Evolutionary conservation across 1,140 invertebrate genomes (phyloP), one percentile per base, ranked within the genome.

Genomic region (Aphelinus certus): DNA sequence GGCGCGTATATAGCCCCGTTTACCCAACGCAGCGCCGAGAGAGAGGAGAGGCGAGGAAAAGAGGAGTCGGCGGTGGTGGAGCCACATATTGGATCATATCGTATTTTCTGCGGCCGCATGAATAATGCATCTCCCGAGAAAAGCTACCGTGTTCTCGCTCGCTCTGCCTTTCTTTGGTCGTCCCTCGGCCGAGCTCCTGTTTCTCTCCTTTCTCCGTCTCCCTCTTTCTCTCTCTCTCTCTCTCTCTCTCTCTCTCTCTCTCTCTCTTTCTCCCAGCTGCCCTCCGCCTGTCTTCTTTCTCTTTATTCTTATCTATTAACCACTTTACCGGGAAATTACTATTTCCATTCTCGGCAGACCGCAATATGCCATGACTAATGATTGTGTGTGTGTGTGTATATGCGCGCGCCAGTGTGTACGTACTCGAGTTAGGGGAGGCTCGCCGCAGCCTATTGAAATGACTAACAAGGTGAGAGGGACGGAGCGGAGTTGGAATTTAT

Each of bases 11-110:
- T 26, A 26, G 26, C 26, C 4, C 51, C 51, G 4, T 53, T 4
- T 53, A 53, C 51, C 51, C 9, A 53, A 53, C 51, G 10, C 55
- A 10, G n/a, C 1, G n/a, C 26, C 10, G 60, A 42, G 57, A 58
- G 42, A 49, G 47, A 77, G 78, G 64, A 0, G 26, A 26, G 26
- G 26, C 26, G 26, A 26, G 26, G 26, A 26, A 26, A 26, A 26
- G 26, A 26, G 26, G 26, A 26, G 26, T 26, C 26, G 26, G 26
- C 26, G 26, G 26, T 26, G 26, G 26, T 0, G 26, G 26, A 26
- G 80, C 78, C 84, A 86, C 87, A 87, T 88, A 88, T 87, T 88
- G 87, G 87, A 87, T 87, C 86, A 87, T 87, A 87, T 86, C 86
- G 84, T 86, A 86, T 87, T 84, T 87, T 85, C 83, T 87, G 83